phyloP scores from a whole-genome alignment of 2,797 vertebrate genomes.

The Peromyscus aztecus region DNA sequence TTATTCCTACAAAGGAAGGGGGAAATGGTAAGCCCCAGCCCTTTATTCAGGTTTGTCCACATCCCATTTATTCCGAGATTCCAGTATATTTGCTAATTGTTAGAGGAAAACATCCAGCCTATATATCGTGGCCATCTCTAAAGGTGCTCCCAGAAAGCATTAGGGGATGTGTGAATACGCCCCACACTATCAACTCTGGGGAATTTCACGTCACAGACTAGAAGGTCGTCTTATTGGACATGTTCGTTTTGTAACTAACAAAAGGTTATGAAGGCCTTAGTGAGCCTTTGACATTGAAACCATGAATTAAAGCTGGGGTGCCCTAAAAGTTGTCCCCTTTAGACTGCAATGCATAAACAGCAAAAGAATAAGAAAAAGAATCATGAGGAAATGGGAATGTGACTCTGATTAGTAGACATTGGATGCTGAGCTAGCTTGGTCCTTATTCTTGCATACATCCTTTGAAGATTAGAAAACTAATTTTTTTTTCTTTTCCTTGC shows the following conservation, averaged over 20 bases:
- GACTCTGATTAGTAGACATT: background rate
- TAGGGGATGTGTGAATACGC: background rate
- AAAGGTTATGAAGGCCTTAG: background rate
- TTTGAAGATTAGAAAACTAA: constrained; percentile 46
- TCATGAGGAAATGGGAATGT: background rate
- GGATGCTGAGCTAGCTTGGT: background rate
- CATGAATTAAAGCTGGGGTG: background rate
- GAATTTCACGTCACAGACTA: background rate
- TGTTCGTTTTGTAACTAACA: background rate
- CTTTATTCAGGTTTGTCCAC: background rate
- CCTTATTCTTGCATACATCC: background rate
- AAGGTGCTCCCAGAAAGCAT: background rate
- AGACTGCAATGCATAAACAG: background rate
- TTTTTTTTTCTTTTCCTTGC: background rate
- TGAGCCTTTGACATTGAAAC: background rate
- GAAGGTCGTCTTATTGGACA: background rate
- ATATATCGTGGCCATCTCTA: background rate
- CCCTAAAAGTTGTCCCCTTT: background rate
- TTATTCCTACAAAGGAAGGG: background rate
- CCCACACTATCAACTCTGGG: background rate
- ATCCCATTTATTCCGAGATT: background rate
- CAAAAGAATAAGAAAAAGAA: no score
- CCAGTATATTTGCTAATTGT: background rate
- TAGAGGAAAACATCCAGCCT: background rate
- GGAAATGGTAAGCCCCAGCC: background rate